phyloP scores from a whole-genome alignment of 2,113 vertebrate genomes.

The Anoplopoma fimbria region DNA sequence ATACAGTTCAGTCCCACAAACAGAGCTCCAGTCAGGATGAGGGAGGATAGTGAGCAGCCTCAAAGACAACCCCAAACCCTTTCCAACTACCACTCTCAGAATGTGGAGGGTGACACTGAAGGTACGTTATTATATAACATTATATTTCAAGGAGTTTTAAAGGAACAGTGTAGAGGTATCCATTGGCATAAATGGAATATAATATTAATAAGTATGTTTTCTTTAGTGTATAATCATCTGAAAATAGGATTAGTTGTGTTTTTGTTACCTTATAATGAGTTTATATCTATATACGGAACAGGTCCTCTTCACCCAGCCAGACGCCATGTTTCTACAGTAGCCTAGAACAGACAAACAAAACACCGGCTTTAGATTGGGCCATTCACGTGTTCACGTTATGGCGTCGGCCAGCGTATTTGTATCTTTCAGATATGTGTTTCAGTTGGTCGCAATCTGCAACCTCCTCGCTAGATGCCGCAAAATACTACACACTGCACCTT shows the following conservation, averaged over 20 bases:
- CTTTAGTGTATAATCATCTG: neutral
- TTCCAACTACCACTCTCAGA: slow-evolving; percentile 71
- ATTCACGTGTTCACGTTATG: neutral
- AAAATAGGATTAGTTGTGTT: neutral
- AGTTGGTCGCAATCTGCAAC: neutral
- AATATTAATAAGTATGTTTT: neutral
- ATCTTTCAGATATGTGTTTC: neutral
- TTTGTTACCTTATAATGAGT: neutral
- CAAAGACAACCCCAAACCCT: slow-evolving; percentile 77
- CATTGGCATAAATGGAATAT: neutral
- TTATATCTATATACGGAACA: neutral
- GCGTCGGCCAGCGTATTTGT: neutral
- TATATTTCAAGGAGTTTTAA: neutral
- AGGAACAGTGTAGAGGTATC: neutral
- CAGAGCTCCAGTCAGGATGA: slow-evolving; percentile 68
- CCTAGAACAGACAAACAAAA: neutral
- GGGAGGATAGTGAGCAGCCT: slow-evolving; percentile 70
- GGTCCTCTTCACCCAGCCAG: neutral
- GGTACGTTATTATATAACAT: slow-evolving; percentile 79
- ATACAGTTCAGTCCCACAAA: slow-evolving; percentile 81
- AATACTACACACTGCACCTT: too few relatives aligned
- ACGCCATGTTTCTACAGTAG: neutral
- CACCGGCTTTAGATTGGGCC: neutral
- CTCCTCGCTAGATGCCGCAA: neutral
- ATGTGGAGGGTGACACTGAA: slow-evolving; percentile 71